phyloP scores from a whole-genome alignment of 2,888 invertebrate genomes.

The Aphodius sticticus region DNA sequence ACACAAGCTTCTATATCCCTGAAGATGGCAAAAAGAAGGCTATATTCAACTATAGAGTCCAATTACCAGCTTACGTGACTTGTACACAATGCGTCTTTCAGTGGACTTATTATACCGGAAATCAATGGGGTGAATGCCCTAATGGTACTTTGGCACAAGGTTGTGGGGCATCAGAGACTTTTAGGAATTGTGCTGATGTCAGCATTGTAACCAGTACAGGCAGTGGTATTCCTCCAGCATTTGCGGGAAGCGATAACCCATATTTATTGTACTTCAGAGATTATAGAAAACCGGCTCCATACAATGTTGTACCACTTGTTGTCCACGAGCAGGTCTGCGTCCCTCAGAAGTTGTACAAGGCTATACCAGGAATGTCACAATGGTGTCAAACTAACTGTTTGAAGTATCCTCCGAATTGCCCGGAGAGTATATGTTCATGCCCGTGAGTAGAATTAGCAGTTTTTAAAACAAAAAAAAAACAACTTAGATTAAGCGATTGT shows the following conservation, averaged over 20 bases:
- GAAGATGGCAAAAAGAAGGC: constrained; percentile 66
- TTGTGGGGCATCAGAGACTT: constrained; percentile 90
- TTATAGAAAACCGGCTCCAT: constrained; percentile 66
- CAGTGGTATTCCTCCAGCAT: constrained; percentile 75
- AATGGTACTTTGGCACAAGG: constrained; percentile 89
- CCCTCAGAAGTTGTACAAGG: constrained; percentile 69
- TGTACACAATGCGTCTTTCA: constrained; percentile 92
- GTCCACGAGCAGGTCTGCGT: constrained; percentile 85
- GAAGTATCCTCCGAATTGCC: constrained; percentile 87
- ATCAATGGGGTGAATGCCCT: constrained; percentile 89
- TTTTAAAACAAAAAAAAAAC: background rate
- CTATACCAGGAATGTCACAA: constrained; percentile 77
- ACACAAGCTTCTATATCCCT: constrained; percentile 76
- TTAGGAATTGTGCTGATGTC: constrained; percentile 90
- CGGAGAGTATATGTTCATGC: constrained; percentile 76
- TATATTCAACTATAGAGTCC: constrained; percentile 72
- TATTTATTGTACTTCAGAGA: constrained; percentile 82
- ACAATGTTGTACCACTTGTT: constrained; percentile 76
- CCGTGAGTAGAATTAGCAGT: constrained; percentile 71
- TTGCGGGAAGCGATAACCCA: constrained; percentile 74
- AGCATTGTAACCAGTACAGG: constrained; percentile 82
- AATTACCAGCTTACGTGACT: constrained; percentile 82
- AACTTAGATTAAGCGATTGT: background rate
- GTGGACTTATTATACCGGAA: constrained; percentile 93
- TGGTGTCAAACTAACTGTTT: constrained; percentile 91